Conservation (phyloP, 1,140 invertebrate genomes). For the Zaprionus gabonicus region DNA sequence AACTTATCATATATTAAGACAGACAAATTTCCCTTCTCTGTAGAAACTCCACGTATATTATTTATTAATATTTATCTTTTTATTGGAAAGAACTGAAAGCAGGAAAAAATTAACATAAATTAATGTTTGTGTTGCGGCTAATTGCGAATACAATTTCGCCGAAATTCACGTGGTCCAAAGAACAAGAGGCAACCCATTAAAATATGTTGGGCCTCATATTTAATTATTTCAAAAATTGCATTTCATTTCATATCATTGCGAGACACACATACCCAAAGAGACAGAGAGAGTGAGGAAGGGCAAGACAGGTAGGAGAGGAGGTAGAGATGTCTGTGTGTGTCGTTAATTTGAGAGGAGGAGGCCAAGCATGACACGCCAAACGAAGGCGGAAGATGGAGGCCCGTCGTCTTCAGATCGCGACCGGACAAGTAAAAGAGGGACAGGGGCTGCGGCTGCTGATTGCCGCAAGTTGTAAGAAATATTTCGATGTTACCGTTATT, state of each 20-base stretch:
- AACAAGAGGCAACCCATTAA: slow-evolving; percentile 23
- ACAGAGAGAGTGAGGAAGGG: no score
- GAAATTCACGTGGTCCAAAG: slow-evolving; percentile 29
- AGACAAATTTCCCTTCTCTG: not conserved
- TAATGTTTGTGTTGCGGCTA: slow-evolving; percentile 37
- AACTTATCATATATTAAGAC: no score
- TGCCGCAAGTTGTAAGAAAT: slow-evolving; percentile 73
- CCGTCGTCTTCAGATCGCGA: not conserved
- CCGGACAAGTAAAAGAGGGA: not conserved
- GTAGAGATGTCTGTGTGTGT: slow-evolving; percentile 47
- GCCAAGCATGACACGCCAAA: slow-evolving; percentile 66
- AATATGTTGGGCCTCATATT: slow-evolving; percentile 67
- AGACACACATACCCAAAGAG: slow-evolving; percentile 37
- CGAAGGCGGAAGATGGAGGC: slow-evolving; percentile 36
- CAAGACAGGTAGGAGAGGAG: not conserved
- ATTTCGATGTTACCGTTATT: slow-evolving; percentile 79
- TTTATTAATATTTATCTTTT: not conserved
- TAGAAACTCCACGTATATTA: not conserved
- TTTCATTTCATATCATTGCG: slow-evolving; percentile 60
- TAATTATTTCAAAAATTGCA: slow-evolving; percentile 78
- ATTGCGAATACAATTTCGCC: slow-evolving; percentile 66
- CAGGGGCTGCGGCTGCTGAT: slow-evolving; percentile 28
- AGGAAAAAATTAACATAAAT: slow-evolving; percentile 61
- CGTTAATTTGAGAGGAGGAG: slow-evolving; percentile 68
- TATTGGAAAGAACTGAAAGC: not conserved